These are phyloP conservation scores for Smittia aterrima DNA, from an alignment of 2,888 invertebrate genomes.

Conservation along the genomic window DNA sequence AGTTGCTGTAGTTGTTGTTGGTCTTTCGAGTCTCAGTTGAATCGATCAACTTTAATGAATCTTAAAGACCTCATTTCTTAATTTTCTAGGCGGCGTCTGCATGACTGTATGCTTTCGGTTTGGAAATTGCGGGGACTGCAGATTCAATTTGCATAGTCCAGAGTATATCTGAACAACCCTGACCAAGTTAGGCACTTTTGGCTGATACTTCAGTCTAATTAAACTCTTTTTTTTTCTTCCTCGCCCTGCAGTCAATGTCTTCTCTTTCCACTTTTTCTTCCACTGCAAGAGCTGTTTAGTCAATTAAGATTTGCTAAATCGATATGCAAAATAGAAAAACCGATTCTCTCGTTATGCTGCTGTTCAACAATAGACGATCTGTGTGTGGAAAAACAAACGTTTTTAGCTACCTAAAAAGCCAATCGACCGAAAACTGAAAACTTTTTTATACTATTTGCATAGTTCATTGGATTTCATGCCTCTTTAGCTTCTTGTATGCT, in stretches of 20 bases:
- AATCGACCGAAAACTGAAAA: not conserved
- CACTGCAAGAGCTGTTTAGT: not conserved
- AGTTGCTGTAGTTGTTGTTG: not conserved
- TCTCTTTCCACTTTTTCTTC: not conserved
- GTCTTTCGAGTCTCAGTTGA: too few relatives aligned
- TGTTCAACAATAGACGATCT: not conserved
- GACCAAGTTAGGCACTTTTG: not conserved
- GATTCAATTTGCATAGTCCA: not conserved
- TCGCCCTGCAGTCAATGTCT: not conserved
- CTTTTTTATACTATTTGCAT: not conserved
- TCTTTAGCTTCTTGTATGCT: not conserved
- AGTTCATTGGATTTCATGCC: conserved; percentile 6
- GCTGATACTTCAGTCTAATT: not conserved
- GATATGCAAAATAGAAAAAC: not conserved
- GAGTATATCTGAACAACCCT: not conserved
- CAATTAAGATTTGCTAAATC: conserved; percentile 10
- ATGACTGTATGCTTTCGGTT: not conserved
- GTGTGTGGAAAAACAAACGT: not conserved
- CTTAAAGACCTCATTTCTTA: too few relatives aligned
- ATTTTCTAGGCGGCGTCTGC: not conserved
- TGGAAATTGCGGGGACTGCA: not conserved
- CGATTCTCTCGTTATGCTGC: not conserved
- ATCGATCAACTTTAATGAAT: too few relatives aligned
- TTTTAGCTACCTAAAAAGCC: conserved; percentile 4
- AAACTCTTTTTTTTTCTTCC: not conserved